A percentile compares a stretch with the other conserved stretches of the same genome.
Evolutionary conservation across 53 echinoderm and acorn worm genomes (phyloP).

Genomic region (Crossaster papposus): DNA sequence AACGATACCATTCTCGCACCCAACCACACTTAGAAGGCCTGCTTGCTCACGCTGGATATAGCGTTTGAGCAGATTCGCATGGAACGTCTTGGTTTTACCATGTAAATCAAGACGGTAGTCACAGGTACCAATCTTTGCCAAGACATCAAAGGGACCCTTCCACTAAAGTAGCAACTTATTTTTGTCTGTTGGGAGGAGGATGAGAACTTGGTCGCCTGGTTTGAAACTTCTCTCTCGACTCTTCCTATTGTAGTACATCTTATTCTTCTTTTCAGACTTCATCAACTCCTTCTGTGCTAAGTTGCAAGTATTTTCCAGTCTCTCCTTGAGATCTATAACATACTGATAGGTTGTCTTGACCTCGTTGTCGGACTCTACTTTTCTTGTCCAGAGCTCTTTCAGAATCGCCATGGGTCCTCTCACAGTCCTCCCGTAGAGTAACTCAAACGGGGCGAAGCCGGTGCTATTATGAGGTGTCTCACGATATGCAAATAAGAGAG

Average conservation of each 20-base stretch:
- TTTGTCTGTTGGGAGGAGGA: constrained; percentile 67
- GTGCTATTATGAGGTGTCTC: constrained; percentile 47
- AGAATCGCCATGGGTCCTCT: constrained; percentile 64
- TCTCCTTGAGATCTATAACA: constrained; percentile 58
- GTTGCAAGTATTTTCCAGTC: constrained; percentile 56
- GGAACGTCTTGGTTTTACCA: constrained; percentile 41
- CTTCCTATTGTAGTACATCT: constrained; percentile 18
- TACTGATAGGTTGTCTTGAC: constrained; percentile 66
- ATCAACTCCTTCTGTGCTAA: constrained; percentile 43
- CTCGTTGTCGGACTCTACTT: constrained; percentile 18
- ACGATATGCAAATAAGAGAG: constrained; percentile 56
- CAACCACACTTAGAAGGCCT: not conserved
- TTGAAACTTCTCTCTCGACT: constrained; percentile 38
- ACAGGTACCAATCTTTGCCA: constrained; percentile 31
- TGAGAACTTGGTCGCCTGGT: constrained; percentile 65
- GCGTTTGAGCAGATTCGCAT: constrained; percentile 62
- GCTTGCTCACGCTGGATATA: constrained; percentile 46
- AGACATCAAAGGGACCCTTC: constrained; percentile 68
- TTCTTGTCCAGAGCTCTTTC: constrained; percentile 60
- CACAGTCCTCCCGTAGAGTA: constrained; percentile 45
- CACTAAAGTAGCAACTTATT: constrained; percentile 71
- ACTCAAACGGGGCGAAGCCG: constrained; percentile 63
- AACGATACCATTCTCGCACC: not conserved
- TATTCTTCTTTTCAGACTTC: constrained; percentile 11
- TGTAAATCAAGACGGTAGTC: constrained; percentile 63